A percentile compares a stretch with the other conserved stretches of the same genome.
Conservation (phyloP, 2,888 invertebrate genomes). For the Amblyjoppa proteus region DNA sequence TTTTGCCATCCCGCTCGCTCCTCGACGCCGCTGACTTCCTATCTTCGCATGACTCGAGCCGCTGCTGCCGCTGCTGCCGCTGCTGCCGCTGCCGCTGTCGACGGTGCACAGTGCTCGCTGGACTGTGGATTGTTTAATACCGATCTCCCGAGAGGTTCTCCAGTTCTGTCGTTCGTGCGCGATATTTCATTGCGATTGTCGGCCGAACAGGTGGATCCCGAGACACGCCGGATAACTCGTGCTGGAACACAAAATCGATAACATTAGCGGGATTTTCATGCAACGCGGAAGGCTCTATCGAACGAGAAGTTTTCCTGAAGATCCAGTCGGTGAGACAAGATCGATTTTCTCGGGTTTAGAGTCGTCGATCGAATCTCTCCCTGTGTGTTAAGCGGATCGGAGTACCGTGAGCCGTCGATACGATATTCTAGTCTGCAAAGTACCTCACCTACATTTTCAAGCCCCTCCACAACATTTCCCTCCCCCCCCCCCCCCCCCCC, state of each 20-base stretch:
- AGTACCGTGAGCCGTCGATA: background rate
- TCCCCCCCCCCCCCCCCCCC: background rate
- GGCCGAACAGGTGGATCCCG: constrained; percentile 27
- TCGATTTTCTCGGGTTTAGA: background rate
- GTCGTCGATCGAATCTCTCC: background rate
- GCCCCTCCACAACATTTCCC: background rate
- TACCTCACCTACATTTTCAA: background rate
- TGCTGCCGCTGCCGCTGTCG: constrained; percentile 21
- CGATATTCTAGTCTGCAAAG: constrained; percentile 8
- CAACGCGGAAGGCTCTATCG: background rate
- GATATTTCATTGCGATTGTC: background rate
- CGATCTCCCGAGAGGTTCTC: constrained; percentile 55
- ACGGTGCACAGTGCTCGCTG: constrained; percentile 64
- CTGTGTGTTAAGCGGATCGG: background rate
- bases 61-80: constrained; percentile 28
- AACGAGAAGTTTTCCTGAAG: background rate
- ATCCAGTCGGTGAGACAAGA: background rate
- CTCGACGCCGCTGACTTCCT: constrained; percentile 24
- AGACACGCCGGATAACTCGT: background rate
- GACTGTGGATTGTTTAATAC: constrained; percentile 65
- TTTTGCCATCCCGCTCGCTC: constrained; percentile 45
- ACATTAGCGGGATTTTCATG: background rate
- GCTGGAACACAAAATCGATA: background rate
- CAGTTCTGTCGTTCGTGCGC: background rate
- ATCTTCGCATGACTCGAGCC: constrained; percentile 49